Conservation (phyloP, 2,113 vertebrate genomes). For the Corythaeola cristata region DNA sequence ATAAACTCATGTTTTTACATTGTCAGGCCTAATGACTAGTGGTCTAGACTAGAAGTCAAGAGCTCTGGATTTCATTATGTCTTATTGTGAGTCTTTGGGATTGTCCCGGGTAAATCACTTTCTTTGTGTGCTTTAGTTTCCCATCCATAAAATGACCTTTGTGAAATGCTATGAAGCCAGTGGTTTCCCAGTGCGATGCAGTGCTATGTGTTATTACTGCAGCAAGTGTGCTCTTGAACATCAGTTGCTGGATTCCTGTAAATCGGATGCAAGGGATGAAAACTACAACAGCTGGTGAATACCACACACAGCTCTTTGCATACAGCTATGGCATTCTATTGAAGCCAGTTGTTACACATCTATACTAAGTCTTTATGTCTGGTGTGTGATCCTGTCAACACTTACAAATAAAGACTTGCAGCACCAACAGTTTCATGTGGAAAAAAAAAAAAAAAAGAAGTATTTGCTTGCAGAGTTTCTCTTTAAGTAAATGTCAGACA, state of each 20-base stretch:
- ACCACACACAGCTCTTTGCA: neutral
- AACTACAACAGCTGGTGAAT: neutral
- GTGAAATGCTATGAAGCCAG: neutral
- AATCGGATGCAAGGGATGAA: neutral
- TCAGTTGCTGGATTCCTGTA: neutral
- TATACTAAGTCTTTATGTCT: neutral
- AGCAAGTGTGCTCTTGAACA: neutral
- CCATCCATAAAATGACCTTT: neutral
- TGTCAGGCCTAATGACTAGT: neutral
- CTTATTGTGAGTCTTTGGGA: neutral
- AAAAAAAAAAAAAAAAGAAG: neutral
- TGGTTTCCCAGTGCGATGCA: neutral
- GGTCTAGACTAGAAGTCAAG: neutral
- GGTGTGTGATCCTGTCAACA: neutral
- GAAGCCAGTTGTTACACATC: neutral
- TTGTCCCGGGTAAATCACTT: neutral
- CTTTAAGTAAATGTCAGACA: slow-evolving; percentile 26
- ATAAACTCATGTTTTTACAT: neutral
- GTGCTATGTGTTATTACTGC: neutral
- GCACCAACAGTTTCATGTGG: neutral
- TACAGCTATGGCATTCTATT: neutral
- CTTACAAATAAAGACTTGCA: neutral
- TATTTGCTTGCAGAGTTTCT: neutral
- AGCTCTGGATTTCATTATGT: neutral
- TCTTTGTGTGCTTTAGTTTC: neutral